Evolutionary conservation across 2,888 invertebrate species (phyloP), one percentile per base, ranked within the genome.

Genomic region (Xestia rhomboidea): DNA sequence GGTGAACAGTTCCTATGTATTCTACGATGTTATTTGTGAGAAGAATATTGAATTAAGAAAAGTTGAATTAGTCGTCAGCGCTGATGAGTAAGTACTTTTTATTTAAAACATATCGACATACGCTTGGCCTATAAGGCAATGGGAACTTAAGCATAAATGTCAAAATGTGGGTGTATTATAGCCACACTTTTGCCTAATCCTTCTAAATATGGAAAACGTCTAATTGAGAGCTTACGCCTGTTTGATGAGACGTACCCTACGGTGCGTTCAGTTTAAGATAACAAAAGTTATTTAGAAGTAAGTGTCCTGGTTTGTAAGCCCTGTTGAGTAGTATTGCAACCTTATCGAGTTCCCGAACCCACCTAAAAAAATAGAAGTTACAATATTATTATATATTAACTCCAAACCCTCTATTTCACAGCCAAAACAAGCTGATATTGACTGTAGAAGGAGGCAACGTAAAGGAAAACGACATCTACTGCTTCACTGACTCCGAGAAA

Each of bases 21-120:
- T 96, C 84, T 94, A 90, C 78, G 92, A 95, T 74, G 94, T 96
- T 30, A 93, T 96, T 79, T 97, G 97, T 85, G 97, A 97, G 88
- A 92, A 89, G 64, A 89, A 93, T 0, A 82, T 96, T 8, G 85
- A 90, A 21, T 82, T 94, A 41, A 91, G 84, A 63, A 87, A 89
- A 27, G 87, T 95, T 24, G 89, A 84, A 24, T 79, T 96, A 87
- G 86, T 89, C 10, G 88, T 96, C 6, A 89, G 82, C 62, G 89
- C 93, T 71, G 90, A 93, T 64, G 69, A 83, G 96, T 96, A 88
- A 93, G 95, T 84, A 72, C 8, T 41, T 64, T 41, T 64, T 64
- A 41, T n/a, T 38, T 13, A 60, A 30, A 18, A 30, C 7, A 18
- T 30, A 30, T 27, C 13, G 27, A 15, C 15, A 41, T 41, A 41